phyloP scores from a whole-genome alignment of 2,113 vertebrate genomes.

The Pogonocichla stellata region DNA sequence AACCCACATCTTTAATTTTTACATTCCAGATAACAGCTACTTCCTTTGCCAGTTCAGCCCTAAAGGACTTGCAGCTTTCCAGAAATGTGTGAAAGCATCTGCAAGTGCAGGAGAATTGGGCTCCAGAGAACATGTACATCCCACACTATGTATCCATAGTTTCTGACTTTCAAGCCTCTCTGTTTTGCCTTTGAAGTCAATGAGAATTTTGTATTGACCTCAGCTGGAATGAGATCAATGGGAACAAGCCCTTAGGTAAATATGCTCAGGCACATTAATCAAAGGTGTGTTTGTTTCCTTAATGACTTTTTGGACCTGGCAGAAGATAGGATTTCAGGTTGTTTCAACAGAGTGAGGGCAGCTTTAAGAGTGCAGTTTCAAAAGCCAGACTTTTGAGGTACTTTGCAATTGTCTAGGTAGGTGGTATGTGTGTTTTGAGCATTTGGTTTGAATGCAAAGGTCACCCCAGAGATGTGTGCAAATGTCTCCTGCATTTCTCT shows the following conservation, averaged over 20 bases:
- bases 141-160: not conserved
- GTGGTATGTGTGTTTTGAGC: not conserved
- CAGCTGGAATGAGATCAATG: slow-evolving; percentile 1
- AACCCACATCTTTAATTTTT: not conserved
- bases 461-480: not conserved
- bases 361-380: not conserved
- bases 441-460: not conserved
- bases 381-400: not conserved
- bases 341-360: not conserved
- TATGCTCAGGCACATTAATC: slow-evolving; percentile 35
- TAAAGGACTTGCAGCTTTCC: not conserved
- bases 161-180: not conserved
- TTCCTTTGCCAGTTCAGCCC: not conserved
- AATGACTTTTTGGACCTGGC: not conserved
- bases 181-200: slow-evolving; percentile 23
- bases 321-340: not conserved
- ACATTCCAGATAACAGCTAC: not conserved
- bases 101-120: not conserved
- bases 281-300: slow-evolving; percentile 52
- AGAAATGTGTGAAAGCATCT: not conserved
- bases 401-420: not conserved
- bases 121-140: not conserved
- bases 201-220: slow-evolving; percentile 49
- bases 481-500: slow-evolving; percentile 3
- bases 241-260: slow-evolving; percentile 40